Evolutionary conservation across 2,113 vertebrate genomes (phyloP), one percentile per base, ranked within the genome.

Genomic region (Nesoenas mayeri): DNA sequence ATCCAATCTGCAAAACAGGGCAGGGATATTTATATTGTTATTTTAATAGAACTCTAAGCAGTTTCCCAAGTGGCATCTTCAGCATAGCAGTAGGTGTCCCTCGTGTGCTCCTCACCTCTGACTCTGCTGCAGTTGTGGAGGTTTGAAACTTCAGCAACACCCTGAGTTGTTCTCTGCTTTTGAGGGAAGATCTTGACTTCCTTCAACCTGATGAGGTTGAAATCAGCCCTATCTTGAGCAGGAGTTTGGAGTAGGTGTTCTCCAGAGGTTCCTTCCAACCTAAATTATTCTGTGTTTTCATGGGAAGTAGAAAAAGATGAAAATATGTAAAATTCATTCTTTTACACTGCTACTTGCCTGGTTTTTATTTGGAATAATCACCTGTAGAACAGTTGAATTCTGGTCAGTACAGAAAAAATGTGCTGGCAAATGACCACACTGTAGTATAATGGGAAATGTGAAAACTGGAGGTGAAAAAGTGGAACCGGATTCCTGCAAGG

Each of bases 41-140:
- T 47, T 21, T 50, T 61, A n/a, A 61, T 79, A 38, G 82, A 75
- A 85, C 13, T 10, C 32, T 66, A 15, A 73, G 58, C 28, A 48
- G 16, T 73, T 91, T 95, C n/a, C 28, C 5, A 48, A 47, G 21
- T 69, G 28, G 5, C 44, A 47, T 36, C 28, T 88, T 61, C 40
- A 31, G 40, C 6, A 0, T 1, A 7, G n/a, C 0, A 0, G 29
- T 65, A 44, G 6, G 34, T 91, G 6, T 36, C 18, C 47, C 51
- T 60, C 36, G 26, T n/a, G 10, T 64, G 4, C 54, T 79, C 34
- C 34, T 79, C 12, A 2, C 19, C n/a, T 79, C 78, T 62, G 50
- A 36, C 25, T 62, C 58, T 38, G 36, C 12, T 32, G 48, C n/a
- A 74, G 11, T 29, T 60, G n/a, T 40, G 31, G 51, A 62, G 22